These are phyloP conservation scores for Botia kubotai DNA, from an alignment of 2,797 vertebrate genomes.

Conservation along the genomic window DNA sequence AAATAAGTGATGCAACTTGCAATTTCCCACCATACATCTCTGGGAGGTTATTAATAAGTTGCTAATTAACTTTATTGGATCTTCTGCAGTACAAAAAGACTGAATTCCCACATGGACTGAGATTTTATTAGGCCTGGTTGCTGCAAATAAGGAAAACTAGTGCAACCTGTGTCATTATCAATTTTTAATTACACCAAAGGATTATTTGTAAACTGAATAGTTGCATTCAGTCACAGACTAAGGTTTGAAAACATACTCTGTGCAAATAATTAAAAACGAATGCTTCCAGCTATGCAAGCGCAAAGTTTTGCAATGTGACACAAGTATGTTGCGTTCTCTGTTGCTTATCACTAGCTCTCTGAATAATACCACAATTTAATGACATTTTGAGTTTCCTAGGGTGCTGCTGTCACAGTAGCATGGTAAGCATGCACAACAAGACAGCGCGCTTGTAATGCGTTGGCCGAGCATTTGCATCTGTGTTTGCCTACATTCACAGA, in stretches of 20 bases:
- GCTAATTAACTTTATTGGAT: neutral
- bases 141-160: neutral
- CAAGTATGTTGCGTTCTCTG: neutral
- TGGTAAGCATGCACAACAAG: too few species aligned
- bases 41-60: conserved; percentile 22
- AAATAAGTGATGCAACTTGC: neutral
- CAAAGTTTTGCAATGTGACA: neutral
- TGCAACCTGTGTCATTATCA: conserved; percentile 6
- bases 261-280: neutral
- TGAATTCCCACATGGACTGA: neutral
- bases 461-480: neutral
- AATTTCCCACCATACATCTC: neutral
- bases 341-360: too few species aligned
- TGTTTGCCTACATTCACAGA: neutral
- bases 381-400: too few species aligned
- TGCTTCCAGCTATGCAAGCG: neutral
- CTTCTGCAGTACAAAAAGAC: neutral
- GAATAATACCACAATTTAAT: too few species aligned
- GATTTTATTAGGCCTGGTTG: neutral
- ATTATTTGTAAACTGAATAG: neutral
- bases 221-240: conserved; percentile 9
- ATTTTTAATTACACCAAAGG: conserved; percentile 30
- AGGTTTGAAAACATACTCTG: neutral
- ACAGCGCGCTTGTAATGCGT: too few species aligned
- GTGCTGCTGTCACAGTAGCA: too few species aligned